These are phyloP conservation scores for Cartodere bifasciata DNA, from an alignment of 2,888 invertebrate genomes.

Conservation along the genomic window DNA sequence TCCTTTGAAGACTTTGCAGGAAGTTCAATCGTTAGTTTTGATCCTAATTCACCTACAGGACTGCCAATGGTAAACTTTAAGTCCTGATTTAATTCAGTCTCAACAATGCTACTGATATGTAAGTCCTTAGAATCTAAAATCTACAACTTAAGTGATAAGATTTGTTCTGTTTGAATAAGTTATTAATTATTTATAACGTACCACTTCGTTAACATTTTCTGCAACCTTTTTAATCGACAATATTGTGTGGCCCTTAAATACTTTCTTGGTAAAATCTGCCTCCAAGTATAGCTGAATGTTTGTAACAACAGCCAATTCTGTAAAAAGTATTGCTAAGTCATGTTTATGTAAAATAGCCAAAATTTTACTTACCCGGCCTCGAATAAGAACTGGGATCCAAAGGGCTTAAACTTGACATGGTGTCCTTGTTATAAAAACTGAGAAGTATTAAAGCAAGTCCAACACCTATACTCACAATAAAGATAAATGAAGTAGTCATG, in stretches of 20 bases:
- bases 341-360: no score
- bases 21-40: slow-evolving; percentile 59
- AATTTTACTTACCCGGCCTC: slow-evolving; percentile 59
- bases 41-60: slow-evolving; percentile 55
- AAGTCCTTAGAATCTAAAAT: slow-evolving; percentile 63
- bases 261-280: slow-evolving; percentile 57
- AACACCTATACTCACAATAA: no score
- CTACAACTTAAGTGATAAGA: slow-evolving; percentile 35
- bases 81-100: slow-evolving; percentile 26
- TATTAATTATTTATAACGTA: no score
- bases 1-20: slow-evolving; percentile 38
- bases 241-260: slow-evolving; percentile 53
- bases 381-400: slow-evolving; percentile 75
- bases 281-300: slow-evolving; percentile 51
- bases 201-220: slow-evolving; percentile 44
- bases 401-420: slow-evolving; percentile 44
- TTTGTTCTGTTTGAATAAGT: no score
- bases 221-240: slow-evolving; percentile 46
- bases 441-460: no score
- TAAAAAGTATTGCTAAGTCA: no score
- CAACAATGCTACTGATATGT: slow-evolving; percentile 48
- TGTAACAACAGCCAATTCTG: slow-evolving; percentile 52
- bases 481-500: no score
- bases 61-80: slow-evolving; percentile 45
- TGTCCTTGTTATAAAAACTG: no score